A percentile compares a stretch with the other conserved stretches of the same genome.
phyloP scores from a whole-genome alignment of 2,113 vertebrate genomes.

The Actenoides hombroni region DNA sequence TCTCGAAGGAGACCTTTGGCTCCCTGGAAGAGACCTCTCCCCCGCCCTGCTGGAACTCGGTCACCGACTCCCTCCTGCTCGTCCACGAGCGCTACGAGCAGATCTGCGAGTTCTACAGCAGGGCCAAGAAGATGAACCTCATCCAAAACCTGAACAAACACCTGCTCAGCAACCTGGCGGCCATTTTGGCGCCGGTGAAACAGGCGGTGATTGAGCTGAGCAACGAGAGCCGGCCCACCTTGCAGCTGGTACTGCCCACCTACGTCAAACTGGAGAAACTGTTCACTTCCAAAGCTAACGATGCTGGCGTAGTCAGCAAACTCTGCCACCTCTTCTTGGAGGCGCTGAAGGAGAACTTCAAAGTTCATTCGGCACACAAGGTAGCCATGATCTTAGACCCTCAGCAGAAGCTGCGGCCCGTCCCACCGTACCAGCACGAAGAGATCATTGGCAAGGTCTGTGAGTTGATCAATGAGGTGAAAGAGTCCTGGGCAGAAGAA shows the following conservation, averaged over 20 bases:
- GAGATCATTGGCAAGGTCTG: conserved; percentile 95
- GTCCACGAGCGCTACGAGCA: conserved; percentile 96
- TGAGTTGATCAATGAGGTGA: conserved; percentile 88
- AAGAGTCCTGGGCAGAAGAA: conserved; percentile 84
- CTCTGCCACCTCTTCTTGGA: conserved; percentile 98
- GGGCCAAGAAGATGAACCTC: conserved; percentile 90
- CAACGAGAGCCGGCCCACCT: conserved; percentile 90
- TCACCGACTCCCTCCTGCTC: conserved; percentile 91
- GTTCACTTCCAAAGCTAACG: conserved; percentile 97
- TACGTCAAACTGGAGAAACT: conserved; percentile 97
- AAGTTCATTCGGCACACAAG: conserved; percentile 94
- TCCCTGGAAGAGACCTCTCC: conserved; percentile 84
- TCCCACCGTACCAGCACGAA: conserved; percentile 95
- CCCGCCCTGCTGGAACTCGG: conserved; percentile 94
- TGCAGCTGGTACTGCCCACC: conserved; percentile 95
- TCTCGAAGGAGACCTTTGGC: conserved; percentile 82
- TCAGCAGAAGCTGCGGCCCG: conserved; percentile 92
- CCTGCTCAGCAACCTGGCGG: conserved; percentile 90
- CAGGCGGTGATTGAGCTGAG: conserved; percentile 92
- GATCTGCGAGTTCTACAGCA: conserved; percentile 94
- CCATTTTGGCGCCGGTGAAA: conserved; percentile 90
- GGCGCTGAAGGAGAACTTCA: conserved; percentile 97
- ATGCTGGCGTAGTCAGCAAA: conserved; percentile 92
- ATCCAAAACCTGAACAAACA: conserved; percentile 97
- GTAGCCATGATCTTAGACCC: conserved; percentile 98